These are phyloP conservation scores for Anisognathus igniventris DNA, from an alignment of 2,797 vertebrate species.

Conservation along the genomic window DNA sequence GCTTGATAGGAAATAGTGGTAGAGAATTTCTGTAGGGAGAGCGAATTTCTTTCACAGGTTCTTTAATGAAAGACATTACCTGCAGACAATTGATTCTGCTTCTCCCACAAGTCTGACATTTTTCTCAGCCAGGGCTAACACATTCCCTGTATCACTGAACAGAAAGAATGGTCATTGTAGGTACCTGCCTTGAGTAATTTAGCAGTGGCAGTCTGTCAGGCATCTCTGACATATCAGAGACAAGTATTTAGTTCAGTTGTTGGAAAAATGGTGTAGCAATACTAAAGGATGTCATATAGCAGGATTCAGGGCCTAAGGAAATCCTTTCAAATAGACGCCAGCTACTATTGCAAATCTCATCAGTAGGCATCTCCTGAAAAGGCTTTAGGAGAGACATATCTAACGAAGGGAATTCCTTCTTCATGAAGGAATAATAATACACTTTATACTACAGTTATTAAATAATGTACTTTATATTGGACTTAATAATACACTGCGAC, in stretches of 20 bases:
- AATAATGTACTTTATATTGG: not conserved
- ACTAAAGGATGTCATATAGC: not conserved
- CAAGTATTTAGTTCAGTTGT: not conserved
- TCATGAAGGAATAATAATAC: not conserved
- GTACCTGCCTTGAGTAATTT: not conserved
- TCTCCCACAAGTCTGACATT: not conserved
- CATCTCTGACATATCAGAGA: not conserved
- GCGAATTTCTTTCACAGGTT: not conserved
- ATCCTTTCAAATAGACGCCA: not conserved
- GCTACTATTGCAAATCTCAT: not conserved
- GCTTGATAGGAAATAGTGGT: not conserved
- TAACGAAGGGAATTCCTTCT: not conserved
- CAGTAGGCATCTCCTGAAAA: not conserved
- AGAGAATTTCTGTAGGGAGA: not conserved
- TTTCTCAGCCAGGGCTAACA: not conserved
- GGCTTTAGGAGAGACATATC: not conserved
- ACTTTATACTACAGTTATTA: not conserved
- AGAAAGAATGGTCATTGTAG: not conserved
- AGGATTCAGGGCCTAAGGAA: not conserved
- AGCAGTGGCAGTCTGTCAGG: not conserved
- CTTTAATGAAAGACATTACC: not conserved
- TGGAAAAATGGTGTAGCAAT: not conserved
- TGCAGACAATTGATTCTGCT: not conserved
- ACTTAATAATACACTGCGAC: not conserved
- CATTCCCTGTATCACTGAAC: not conserved